A percentile compares a stretch with the other conserved stretches of the same genome.
Conservation (phyloP, 2,113 vertebrate species). For the Dasyprocta punctata region DNA sequence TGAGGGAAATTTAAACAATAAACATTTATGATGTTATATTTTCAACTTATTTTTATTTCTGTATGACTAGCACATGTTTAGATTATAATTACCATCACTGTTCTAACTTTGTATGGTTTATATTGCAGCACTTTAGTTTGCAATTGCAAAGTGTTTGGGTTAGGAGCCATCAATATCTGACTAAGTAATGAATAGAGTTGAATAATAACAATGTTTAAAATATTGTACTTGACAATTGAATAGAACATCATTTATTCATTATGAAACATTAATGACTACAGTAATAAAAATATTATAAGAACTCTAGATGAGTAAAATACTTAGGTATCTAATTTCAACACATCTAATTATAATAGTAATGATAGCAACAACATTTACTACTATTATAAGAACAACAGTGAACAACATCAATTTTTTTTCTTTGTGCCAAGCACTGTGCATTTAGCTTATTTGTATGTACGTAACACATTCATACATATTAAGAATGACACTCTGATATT, state of each 20-base stretch:
- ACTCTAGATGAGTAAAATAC: background rate
- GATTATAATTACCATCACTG: background rate
- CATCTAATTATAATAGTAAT: background rate
- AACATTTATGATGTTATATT: background rate
- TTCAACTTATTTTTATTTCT: background rate
- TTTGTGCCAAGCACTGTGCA: background rate
- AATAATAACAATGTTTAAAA: background rate
- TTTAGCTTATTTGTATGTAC: background rate
- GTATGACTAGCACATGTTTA: background rate
- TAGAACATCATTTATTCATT: background rate
- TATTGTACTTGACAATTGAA: background rate
- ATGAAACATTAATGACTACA: background rate
- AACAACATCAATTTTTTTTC: background rate
- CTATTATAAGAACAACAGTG: background rate
- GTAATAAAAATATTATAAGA: background rate
- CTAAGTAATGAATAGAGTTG: background rate
- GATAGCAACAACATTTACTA: background rate
- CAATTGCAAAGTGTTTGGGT: background rate
- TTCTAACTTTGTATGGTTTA: background rate
- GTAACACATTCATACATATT: background rate
- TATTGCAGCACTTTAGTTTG: background rate
- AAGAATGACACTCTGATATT: background rate
- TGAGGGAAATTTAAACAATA: background rate
- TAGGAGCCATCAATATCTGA: background rate
- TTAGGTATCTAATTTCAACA: background rate